phyloP scores from a whole-genome alignment of 2,888 invertebrate genomes.

The Eristalinus sepulchralis region DNA sequence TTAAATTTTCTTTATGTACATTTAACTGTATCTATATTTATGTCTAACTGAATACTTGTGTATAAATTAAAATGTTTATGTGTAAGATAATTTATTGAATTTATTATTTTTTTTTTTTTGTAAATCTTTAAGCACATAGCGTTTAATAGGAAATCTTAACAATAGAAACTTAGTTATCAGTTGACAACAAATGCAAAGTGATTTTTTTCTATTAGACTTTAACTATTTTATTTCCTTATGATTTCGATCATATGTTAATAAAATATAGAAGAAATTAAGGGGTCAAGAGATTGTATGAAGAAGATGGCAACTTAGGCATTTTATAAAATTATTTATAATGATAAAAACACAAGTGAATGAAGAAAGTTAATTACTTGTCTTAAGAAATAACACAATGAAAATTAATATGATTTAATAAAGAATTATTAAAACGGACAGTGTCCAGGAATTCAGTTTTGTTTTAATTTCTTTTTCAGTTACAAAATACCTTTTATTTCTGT shows the following conservation, averaged over 20 bases:
- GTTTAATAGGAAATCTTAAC: slow-evolving; percentile 33
- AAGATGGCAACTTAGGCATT: slow-evolving; percentile 29
- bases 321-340: slow-evolving; percentile 9
- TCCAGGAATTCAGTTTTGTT: background rate
- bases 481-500: background rate
- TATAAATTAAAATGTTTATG: slow-evolving; percentile 38
- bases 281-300: background rate
- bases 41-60: slow-evolving; percentile 26
- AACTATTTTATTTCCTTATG: background rate
- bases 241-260: background rate
- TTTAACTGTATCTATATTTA: slow-evolving; percentile 31
- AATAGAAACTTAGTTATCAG: slow-evolving; percentile 12
- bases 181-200: slow-evolving; percentile 47
- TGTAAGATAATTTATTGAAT: slow-evolving; percentile 68
- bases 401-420: background rate
- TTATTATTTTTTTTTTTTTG: slow-evolving; percentile 45
- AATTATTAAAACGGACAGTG: background rate
- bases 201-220: slow-evolving; percentile 23
- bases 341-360: background rate
- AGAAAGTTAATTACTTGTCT: background rate
- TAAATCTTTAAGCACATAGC: background rate
- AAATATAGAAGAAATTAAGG: background rate
- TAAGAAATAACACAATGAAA: background rate
- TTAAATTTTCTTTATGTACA: slow-evolving; percentile 3
- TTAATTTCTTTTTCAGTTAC: background rate